Conservation (phyloP, 2,797 vertebrate genomes). For the Mionectes olivaceus region DNA sequence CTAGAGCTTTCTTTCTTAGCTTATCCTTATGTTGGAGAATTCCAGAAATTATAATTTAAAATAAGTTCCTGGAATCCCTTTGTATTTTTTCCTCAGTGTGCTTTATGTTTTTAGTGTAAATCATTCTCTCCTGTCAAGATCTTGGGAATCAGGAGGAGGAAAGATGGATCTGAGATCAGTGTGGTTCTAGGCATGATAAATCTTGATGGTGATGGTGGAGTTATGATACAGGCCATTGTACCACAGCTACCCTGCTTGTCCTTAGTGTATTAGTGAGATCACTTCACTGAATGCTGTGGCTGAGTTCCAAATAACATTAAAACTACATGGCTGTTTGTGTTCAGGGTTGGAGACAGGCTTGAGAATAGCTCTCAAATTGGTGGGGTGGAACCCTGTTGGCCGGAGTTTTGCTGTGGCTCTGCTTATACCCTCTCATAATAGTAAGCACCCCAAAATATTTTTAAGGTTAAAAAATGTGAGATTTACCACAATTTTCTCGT, state of each 20-base stretch:
- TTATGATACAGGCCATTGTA: background rate
- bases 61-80: background rate
- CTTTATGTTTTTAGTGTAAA: background rate
- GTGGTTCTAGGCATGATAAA: background rate
- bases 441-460: background rate
- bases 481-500: background rate
- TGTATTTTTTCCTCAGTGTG: background rate
- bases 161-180: background rate
- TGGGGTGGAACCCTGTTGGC: background rate
- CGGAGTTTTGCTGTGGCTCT: background rate
- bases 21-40: background rate
- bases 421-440: background rate
- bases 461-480: background rate
- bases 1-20: background rate
- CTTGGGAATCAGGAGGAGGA: background rate
- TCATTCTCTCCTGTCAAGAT: background rate
- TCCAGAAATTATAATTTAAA: background rate
- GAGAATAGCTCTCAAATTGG: background rate
- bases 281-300: background rate
- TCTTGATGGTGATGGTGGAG: background rate
- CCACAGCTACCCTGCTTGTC: background rate
- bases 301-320: background rate
- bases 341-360: background rate
- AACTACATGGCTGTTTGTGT: accelerated
- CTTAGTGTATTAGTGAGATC: background rate